Percentiles rank a stretch among this genome's conserved stretches.
phyloP scores from a whole-genome alignment of 2,888 invertebrate species.

The Strigamia maritima region DNA sequence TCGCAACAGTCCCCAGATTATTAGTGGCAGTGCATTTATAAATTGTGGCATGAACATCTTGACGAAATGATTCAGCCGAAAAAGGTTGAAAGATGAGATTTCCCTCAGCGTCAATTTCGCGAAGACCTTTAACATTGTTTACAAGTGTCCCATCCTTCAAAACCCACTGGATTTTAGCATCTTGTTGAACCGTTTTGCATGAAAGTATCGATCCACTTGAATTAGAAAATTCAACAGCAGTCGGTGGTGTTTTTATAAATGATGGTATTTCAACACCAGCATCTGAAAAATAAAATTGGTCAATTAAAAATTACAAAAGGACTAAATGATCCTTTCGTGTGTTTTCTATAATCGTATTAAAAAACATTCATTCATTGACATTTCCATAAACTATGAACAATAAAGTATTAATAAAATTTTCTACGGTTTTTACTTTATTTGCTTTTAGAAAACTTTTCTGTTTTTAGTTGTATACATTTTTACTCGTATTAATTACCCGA shows the following conservation, averaged over 20 bases:
- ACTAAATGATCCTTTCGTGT: neutral
- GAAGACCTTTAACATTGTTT: neutral
- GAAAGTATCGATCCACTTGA: neutral
- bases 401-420: no score
- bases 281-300: neutral
- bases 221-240: neutral
- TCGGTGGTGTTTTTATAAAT: neutral
- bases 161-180: neutral
- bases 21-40: constrained; percentile 35
- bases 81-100: constrained; percentile 2
- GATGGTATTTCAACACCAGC: neutral
- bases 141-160: neutral
- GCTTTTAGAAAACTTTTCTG: no score
- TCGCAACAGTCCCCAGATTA: neutral
- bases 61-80: neutral
- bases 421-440: no score
- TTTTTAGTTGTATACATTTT: no score
- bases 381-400: no score
- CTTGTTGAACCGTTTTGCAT: neutral
- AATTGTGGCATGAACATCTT: neutral
- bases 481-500: neutral
- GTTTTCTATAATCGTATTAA: no score
- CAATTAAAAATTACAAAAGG: neutral
- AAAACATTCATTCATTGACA: neutral
- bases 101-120: neutral